Evolutionary conservation across 1,140 invertebrate species (phyloP).

Genomic region (Tetramorium simillimum): DNA sequence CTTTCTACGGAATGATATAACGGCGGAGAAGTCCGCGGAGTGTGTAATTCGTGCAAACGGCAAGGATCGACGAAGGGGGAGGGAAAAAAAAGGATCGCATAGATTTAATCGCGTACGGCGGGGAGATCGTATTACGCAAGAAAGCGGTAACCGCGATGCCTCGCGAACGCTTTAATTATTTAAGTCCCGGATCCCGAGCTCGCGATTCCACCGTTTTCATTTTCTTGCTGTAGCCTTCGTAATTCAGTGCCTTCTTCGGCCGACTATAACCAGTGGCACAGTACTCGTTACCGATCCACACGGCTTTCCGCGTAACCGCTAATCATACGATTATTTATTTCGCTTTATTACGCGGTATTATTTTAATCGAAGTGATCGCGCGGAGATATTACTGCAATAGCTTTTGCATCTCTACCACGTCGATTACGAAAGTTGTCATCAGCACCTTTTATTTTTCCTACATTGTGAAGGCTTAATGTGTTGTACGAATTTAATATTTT

Average conservation of each 20-base stretch:
- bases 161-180: constrained; percentile 75
- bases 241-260: constrained; percentile 52
- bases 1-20: constrained; percentile 28
- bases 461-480: not conserved
- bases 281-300: constrained; percentile 48
- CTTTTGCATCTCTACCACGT: not conserved
- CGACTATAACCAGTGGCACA: constrained; percentile 70
- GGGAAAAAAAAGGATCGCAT: constrained; percentile 9
- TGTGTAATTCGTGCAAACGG: constrained; percentile 49
- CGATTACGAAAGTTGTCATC: constrained; percentile 17
- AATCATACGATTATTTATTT: constrained; percentile 62
- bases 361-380: constrained; percentile 32
- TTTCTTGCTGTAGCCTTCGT: constrained; percentile 63
- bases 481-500: not conserved
- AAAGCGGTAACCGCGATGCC: constrained; percentile 68
- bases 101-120: constrained; percentile 63
- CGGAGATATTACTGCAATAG: not conserved
- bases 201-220: constrained; percentile 66
- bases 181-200: constrained; percentile 73
- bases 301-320: constrained; percentile 33
- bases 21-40: not conserved
- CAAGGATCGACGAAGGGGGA: not conserved
- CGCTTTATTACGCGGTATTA: constrained; percentile 48
- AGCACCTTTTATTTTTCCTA: not conserved
- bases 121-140: constrained; percentile 72